A percentile compares a stretch with the other conserved stretches of the same genome.
phyloP scores from a whole-genome alignment of 2,113 vertebrate species.

The Marmota monax region DNA sequence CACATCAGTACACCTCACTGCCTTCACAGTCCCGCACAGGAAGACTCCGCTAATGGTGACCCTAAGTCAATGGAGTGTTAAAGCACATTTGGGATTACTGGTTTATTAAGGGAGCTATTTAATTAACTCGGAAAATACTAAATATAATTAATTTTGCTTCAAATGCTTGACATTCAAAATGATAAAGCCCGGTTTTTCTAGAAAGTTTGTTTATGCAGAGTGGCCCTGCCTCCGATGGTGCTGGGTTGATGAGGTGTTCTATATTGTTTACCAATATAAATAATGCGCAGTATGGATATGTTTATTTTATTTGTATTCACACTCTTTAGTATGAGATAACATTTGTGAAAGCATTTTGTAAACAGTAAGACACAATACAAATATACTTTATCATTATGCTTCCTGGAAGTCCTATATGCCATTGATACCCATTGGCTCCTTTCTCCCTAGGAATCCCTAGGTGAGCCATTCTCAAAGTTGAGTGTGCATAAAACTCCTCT shows the following conservation, averaged over 20 bases:
- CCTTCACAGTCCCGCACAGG: background rate
- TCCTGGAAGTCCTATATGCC: background rate
- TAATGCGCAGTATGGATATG: constrained; percentile 37
- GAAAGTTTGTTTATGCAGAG: constrained; percentile 15
- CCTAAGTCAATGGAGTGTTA: background rate
- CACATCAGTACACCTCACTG: background rate
- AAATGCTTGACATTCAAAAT: background rate
- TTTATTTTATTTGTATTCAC: constrained; percentile 45
- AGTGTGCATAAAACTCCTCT: background rate
- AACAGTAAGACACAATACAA: background rate
- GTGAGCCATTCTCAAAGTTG: background rate
- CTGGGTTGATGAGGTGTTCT: background rate
- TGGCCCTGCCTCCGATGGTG: background rate
- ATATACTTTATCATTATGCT: background rate
- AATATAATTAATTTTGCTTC: background rate
- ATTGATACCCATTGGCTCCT: background rate
- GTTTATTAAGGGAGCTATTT: background rate
- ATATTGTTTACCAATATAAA: constrained; percentile 62
- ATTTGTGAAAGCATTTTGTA: constrained; percentile 29
- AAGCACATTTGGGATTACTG: background rate
- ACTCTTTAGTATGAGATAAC: background rate
- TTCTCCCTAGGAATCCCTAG: background rate
- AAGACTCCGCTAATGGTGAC: background rate
- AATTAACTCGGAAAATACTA: background rate
- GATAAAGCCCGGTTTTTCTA: background rate